Percentiles rank a stretch among this genome's conserved stretches.
Conservation (phyloP, 2,888 invertebrate species). For the Hybos culiciformis region DNA sequence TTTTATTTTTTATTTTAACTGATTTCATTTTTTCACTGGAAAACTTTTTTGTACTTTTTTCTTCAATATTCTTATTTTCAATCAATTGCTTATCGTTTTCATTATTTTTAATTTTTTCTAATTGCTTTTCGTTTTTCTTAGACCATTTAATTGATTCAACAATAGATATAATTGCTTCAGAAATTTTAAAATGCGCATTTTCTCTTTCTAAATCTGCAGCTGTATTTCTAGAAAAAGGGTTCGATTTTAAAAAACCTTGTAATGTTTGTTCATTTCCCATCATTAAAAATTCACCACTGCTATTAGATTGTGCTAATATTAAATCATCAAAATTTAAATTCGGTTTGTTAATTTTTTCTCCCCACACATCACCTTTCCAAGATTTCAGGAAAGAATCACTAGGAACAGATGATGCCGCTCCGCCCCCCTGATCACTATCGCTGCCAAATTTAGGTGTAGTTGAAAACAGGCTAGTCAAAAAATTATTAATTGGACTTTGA, state of each 20-base stretch:
- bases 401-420: constrained; percentile 13
- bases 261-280: constrained; percentile 50
- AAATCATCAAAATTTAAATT: constrained; percentile 26
- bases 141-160: constrained; percentile 61
- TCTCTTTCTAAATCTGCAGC: constrained; percentile 71
- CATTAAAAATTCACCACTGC: constrained; percentile 11
- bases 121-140: constrained; percentile 19
- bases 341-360: constrained; percentile 26
- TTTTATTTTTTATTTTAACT: neutral
- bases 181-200: constrained; percentile 74
- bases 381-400: constrained; percentile 26
- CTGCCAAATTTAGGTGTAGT: neutral
- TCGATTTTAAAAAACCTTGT: constrained; percentile 55
- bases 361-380: constrained; percentile 27
- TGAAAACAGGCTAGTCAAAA: neutral
- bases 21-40: neutral
- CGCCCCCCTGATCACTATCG: constrained; percentile 9
- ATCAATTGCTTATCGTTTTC: constrained; percentile 17
- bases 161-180: constrained; percentile 70
- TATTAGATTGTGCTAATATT: constrained; percentile 19
- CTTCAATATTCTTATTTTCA: neutral
- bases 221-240: constrained; percentile 52
- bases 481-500: constrained; percentile 6
- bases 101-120: constrained; percentile 16
- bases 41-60: no score